Conservation (phyloP, 2,113 vertebrate species). For the Crotalus viridis region DNA sequence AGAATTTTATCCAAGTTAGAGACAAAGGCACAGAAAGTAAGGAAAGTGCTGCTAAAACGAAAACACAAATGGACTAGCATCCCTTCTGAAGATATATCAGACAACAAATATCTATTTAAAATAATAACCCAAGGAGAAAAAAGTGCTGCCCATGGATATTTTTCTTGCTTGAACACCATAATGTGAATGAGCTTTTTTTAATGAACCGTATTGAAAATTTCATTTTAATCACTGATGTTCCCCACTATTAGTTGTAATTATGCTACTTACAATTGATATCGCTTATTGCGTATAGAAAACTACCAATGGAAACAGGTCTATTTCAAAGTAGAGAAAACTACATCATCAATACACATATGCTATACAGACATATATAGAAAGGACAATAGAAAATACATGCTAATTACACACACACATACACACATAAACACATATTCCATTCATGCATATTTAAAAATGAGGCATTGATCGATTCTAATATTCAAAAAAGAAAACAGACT, state of each 20-base stretch:
- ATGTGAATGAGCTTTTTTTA: background rate
- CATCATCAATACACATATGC: background rate
- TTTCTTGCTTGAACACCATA: background rate
- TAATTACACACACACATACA: background rate
- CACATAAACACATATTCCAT: background rate
- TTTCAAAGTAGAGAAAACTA: background rate
- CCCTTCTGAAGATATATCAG: background rate
- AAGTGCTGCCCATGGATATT: background rate
- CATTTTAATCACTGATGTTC: background rate
- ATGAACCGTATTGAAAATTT: background rate
- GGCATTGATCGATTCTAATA: background rate
- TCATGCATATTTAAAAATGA: background rate
- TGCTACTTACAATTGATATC: background rate
- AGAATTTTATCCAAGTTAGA: constrained; percentile 25
- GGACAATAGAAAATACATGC: background rate
- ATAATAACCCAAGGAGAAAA: background rate
- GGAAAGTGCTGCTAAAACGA: background rate
- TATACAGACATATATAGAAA: background rate
- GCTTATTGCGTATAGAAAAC: background rate
- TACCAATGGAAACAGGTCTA: background rate
- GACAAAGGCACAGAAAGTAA: background rate
- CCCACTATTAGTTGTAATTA: background rate
- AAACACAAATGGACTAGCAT: background rate
- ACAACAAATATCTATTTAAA: background rate
- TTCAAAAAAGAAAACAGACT: background rate